Conservation (phyloP, 2,113 vertebrate genomes). For the Calonectris borealis region DNA sequence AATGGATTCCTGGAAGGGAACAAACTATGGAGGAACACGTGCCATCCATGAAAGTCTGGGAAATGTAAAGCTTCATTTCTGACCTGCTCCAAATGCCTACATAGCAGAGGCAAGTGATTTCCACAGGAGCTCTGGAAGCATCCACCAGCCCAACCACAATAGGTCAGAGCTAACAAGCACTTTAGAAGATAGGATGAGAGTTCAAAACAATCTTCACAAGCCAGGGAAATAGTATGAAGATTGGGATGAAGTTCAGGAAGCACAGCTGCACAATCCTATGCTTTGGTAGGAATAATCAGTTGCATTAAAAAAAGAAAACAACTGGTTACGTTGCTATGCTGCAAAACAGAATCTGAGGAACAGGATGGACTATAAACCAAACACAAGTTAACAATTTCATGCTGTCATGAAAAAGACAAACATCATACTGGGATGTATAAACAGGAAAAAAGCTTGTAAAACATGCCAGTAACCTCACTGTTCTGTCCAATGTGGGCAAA, state of each 20-base stretch:
- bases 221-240: neutral
- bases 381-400: neutral
- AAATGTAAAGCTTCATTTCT: neutral
- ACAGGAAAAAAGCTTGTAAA: neutral
- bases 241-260: neutral
- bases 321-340: fast-evolving
- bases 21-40: fast-evolving
- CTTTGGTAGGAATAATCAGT: neutral
- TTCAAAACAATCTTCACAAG: neutral
- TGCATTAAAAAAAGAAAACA: neutral
- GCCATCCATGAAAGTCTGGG: neutral
- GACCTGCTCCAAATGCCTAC: neutral
- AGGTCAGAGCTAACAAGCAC: neutral
- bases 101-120: neutral
- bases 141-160: neutral
- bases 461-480: neutral
- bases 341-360: neutral
- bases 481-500: fast-evolving
- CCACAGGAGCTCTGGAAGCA: neutral
- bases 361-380: neutral
- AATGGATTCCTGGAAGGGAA: neutral
- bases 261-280: neutral
- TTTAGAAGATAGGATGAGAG: neutral
- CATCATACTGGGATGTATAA: neutral
- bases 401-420: neutral